Percentiles rank a stretch among this genome's conserved stretches.
Evolutionary conservation across 2,888 invertebrate species (phyloP).

Genomic region (Agonopterix heracliana): DNA sequence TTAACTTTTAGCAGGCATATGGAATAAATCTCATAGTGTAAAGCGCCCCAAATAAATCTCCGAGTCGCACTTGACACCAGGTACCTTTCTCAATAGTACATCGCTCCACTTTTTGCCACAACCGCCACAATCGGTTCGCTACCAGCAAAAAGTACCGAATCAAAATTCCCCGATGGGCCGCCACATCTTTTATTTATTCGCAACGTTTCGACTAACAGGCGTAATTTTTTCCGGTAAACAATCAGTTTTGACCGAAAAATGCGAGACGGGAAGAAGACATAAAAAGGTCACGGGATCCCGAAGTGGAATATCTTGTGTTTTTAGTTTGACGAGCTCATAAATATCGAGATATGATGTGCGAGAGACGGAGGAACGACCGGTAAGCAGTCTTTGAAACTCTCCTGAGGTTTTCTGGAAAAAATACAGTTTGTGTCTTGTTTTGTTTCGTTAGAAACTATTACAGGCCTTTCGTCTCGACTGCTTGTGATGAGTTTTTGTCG

Average conservation of each 20-base stretch:
- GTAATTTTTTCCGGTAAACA: slow-evolving; percentile 76
- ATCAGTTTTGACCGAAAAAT: slow-evolving; percentile 75
- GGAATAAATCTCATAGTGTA: slow-evolving; percentile 23
- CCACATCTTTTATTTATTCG: slow-evolving; percentile 71
- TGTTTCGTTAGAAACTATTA: neutral
- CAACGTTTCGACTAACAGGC: slow-evolving; percentile 67
- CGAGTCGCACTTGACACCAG: slow-evolving; percentile 48
- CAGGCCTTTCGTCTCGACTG: neutral
- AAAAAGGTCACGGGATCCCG: slow-evolving; percentile 60
- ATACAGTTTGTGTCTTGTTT: slow-evolving; percentile 7
- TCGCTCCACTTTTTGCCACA: slow-evolving; percentile 46
- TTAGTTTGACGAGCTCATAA: slow-evolving; percentile 36
- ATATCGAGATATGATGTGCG: slow-evolving; percentile 64
- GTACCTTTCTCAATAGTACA: slow-evolving; percentile 57
- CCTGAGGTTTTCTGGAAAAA: slow-evolving; percentile 7
- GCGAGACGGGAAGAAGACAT: slow-evolving; percentile 62
- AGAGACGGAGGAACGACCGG: slow-evolving; percentile 19
- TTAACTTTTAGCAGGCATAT: too few species aligned
- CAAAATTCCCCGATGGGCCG: slow-evolving; percentile 62
- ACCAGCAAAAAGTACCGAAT: slow-evolving; percentile 62
- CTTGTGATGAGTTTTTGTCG: neutral
- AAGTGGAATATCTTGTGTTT: slow-evolving; percentile 21
- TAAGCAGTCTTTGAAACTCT: slow-evolving; percentile 14
- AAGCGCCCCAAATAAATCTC: slow-evolving; percentile 45
- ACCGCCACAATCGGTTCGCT: slow-evolving; percentile 49